These are phyloP conservation scores for Helicolenus hilgendorfi DNA, from an alignment of 2,797 vertebrate species.

Conservation along the genomic window DNA sequence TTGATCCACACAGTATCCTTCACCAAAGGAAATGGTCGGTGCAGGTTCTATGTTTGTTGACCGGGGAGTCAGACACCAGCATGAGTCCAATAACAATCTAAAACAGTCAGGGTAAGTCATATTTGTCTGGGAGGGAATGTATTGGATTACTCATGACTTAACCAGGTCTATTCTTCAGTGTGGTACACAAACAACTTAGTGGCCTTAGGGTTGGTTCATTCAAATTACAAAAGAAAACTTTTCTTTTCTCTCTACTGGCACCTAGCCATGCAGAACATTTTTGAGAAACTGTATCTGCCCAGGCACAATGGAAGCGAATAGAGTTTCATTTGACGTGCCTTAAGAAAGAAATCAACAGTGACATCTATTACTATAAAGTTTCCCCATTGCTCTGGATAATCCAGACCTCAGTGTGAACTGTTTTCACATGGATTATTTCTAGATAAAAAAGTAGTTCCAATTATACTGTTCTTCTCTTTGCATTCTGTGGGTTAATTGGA, in stretches of 20 bases:
- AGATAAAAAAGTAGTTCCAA: background rate
- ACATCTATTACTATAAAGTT: background rate
- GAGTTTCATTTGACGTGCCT: background rate
- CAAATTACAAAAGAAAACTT: background rate
- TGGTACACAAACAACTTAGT: background rate
- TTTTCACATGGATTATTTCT: background rate
- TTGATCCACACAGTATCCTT: conserved; percentile 35
- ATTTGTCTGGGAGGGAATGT: background rate
- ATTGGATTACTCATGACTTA: background rate
- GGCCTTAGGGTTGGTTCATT: background rate
- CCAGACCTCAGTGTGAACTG: background rate
- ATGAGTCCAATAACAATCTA: background rate
- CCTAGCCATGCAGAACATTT: background rate
- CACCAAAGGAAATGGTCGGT: background rate
- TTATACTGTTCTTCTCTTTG: background rate
- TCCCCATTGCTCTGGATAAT: background rate
- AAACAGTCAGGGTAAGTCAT: background rate
- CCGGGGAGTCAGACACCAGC: background rate
- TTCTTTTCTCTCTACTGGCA: background rate
- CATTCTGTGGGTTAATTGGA: background rate
- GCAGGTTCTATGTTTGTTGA: background rate
- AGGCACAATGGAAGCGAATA: background rate
- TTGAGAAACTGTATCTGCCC: background rate
- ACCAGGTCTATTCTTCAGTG: background rate
- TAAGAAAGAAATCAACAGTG: background rate